Conservation (phyloP, 2,888 invertebrate species). For the Aspidiotus destructor region DNA sequence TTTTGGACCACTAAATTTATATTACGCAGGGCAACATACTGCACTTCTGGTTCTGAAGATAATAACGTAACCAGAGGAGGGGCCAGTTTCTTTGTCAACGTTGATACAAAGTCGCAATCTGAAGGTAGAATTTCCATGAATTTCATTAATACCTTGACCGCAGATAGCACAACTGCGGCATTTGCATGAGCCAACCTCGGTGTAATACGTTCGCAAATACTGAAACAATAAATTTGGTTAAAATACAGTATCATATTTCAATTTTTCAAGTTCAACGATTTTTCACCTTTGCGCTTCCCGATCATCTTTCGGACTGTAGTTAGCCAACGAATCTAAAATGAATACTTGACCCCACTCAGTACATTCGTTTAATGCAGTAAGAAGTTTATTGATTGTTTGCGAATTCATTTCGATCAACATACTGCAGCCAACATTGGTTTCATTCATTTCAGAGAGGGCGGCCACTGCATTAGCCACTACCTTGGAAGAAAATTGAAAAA, state of each 20-base stretch:
- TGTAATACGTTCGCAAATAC: constrained; percentile 94
- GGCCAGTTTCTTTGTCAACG: constrained; percentile 90
- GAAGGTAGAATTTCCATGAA: constrained; percentile 93
- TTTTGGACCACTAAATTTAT: constrained; percentile 99
- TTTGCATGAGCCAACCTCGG: constrained; percentile 97
- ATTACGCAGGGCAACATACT: constrained; percentile 95
- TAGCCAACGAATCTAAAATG: constrained; percentile 92
- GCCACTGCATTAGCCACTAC: constrained; percentile 98
- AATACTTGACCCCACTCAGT: constrained; percentile 99
- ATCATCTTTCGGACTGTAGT: constrained; percentile 93
- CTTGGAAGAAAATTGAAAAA: constrained; percentile 40
- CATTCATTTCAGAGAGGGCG: constrained; percentile 95
- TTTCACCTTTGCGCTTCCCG: constrained; percentile 80
- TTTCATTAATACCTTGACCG: constrained; percentile 98
- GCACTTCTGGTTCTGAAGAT: constrained; percentile 95
- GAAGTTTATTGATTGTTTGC: constrained; percentile 91
- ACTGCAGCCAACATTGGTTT: constrained; percentile 89
- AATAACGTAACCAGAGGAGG: constrained; percentile 97
- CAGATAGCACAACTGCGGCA: constrained; percentile 95
- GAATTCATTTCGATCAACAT: constrained; percentile 94
- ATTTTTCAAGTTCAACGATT: neutral
- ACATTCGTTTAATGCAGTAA: constrained; percentile 97
- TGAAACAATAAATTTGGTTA: constrained; percentile 37
- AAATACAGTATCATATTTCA: neutral
- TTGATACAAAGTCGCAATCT: constrained; percentile 86